Evolutionary conservation across 2,113 vertebrate species (phyloP).

Genomic region (Artemisiospiza belli): DNA sequence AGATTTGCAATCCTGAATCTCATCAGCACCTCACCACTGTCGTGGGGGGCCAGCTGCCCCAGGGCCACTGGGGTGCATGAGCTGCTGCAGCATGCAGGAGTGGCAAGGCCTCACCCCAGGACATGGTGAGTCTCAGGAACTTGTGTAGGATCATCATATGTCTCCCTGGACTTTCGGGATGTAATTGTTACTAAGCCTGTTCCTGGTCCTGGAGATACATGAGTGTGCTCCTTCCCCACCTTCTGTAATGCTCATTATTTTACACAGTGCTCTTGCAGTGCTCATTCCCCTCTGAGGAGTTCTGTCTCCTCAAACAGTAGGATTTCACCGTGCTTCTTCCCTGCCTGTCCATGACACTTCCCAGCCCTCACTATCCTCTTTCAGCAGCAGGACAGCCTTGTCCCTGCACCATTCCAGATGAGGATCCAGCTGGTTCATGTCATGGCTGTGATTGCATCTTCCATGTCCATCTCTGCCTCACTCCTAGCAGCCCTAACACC

Average conservation of each 20-base stretch:
- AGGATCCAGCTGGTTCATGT: background rate
- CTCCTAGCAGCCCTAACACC: background rate
- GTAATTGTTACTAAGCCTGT: background rate
- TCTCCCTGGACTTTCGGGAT: background rate
- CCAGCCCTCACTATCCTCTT: background rate
- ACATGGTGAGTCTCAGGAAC: background rate
- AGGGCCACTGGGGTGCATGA: rapidly evolving
- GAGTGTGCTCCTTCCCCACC: background rate
- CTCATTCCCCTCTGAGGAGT: background rate
- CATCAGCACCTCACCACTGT: rapidly evolving
- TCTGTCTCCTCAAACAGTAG: background rate
- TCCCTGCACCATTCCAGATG: rapidly evolving
- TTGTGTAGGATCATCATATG: background rate
- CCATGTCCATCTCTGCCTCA: rapidly evolving
- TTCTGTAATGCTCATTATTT: background rate
- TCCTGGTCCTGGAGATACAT: background rate
- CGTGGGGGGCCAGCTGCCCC: rapidly evolving
- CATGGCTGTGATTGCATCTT: background rate
- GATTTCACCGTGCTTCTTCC: rapidly evolving
- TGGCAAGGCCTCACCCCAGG: background rate
- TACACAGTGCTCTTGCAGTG: background rate
- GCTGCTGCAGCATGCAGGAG: background rate
- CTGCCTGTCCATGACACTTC: background rate
- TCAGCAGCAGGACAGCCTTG: background rate
- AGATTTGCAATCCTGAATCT: background rate